Evolutionary conservation across 2,113 vertebrate genomes (phyloP), one percentile per base, ranked within the genome.

Genomic region (Psittacula cyanocephala): DNA sequence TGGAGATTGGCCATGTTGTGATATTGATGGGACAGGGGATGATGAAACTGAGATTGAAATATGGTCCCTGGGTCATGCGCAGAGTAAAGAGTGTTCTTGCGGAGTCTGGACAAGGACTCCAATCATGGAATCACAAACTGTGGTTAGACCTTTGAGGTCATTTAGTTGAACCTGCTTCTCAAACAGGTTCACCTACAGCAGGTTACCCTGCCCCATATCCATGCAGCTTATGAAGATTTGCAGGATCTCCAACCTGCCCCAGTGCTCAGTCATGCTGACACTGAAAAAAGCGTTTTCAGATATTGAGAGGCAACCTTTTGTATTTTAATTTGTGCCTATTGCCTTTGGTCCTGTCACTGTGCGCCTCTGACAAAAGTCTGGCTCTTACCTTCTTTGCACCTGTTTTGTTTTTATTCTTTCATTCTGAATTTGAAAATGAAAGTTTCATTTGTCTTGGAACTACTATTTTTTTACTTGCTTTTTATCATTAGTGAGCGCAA

Each of bases 1-100:
- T 63, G 53, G n/a, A 86, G 17, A 31, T 1, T 0, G 2, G 4
- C 8, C n/a, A 16, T 53, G 9, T 11, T 55, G 19, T 27, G 22
- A 2, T 14, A 14, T 28, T 19, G 2, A 29, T 65, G n/a, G 24
- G 7, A 9, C 33, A 55, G 17, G 2, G 5, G 3, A 17, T 60
- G 41, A 39, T 63, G n/a, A 83, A 49, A 3, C 3, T 27, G 10
- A 3, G 15, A 83, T 11, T 33, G n/a, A 69, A 72, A 55, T 4
- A 10, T 8, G 11, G n/a, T 62, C 17, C 39, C 33, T 57, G 17
- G 11, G 15, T 37, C 17, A 44, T 2, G 17, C 9, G 11, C 7
- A 41, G 16, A 4, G 4, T 13, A 17, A 14, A 39, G 11, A 8
- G 12, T 49, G 14, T 39, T 10, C 35, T 43, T 9, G 6, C 22